Evolutionary conservation across 2,797 vertebrate species (phyloP), one percentile per base, ranked within the genome.

Genomic region (Myotis planiceps): DNA sequence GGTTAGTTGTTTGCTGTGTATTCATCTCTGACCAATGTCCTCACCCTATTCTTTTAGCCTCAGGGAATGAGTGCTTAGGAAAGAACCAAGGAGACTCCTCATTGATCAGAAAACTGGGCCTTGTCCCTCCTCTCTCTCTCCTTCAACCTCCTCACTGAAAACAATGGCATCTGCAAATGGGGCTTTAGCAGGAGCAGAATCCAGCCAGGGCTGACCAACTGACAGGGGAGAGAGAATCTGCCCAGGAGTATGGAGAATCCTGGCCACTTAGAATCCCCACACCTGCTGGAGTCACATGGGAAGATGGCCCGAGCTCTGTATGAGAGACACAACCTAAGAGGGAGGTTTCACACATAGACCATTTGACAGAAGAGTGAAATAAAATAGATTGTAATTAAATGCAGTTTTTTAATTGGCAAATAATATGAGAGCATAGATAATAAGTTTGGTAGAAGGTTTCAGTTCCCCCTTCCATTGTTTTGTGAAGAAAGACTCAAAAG

Each of bases 251-350:
- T 39, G 2, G 9, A 18, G 9, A 15, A 18, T 45, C 23, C 10
- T 47, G 39, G 34, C 8, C 66, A 9, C 42, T 25, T 72, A 10
- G 37, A 47, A 34, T 76, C 63, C 5, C 55, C 27, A 34, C 9
- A 3, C 32, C 23, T 5, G 14, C 29, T 68, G 18, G 68, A 12
- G 25, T 14, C 23, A 3, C 3, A 1, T 1, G 1, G 39, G 29
- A 34, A 74, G 25, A 3, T 29, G 19, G 5, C n/a, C 18, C 23
- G 32, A 5, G 9, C 23, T 29, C 42, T 29, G 8, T 6, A 1
- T 12, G 25, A 39, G 3, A 53, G 4, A 32, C 6, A 27, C 37
- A 34, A 6, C 5, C 51, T 1, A 6, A 37, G 19, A 39, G 60
- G 25, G 65, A 25, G 51, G 34, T 23, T 91, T 34, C 45, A 18